These are phyloP conservation scores for Atta colombica DNA, from an alignment of 1,140 invertebrate species.

Conservation along the genomic window DNA sequence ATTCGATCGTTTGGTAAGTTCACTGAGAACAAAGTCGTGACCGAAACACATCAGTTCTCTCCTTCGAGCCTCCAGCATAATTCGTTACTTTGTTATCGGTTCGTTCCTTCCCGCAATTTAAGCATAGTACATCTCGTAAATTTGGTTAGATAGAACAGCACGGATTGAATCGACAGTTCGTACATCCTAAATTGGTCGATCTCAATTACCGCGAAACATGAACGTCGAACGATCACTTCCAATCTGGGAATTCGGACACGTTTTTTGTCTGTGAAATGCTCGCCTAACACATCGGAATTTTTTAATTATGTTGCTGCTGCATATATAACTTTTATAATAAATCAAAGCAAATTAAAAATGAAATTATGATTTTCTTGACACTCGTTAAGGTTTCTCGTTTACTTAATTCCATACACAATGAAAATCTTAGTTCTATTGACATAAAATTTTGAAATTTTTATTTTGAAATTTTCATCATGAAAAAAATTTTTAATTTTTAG, in stretches of 20 bases:
- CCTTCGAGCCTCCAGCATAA: background rate
- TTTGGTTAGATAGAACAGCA: constrained; percentile 31
- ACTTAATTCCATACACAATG: background rate
- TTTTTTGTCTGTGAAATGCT: constrained; percentile 17
- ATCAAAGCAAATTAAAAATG: background rate
- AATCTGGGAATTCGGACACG: constrained; percentile 1
- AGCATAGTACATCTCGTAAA: constrained; percentile 13
- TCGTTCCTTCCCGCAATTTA: constrained; percentile 27
- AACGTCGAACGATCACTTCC: constrained; percentile 12
- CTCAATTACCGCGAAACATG: constrained; percentile 15
- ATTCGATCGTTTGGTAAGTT: constrained; percentile 17
- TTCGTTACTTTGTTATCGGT: constrained; percentile 43
- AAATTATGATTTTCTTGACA: background rate
- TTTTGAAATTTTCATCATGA: background rate
- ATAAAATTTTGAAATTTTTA: constrained; percentile 30
- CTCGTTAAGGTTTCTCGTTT: background rate
- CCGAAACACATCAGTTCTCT: constrained; percentile 15
- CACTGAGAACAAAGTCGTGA: constrained; percentile 31
- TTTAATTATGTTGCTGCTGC: background rate
- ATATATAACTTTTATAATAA: constrained; percentile 7
- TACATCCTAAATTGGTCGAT: constrained; percentile 33
- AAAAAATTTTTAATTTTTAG: background rate
- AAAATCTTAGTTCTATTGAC: background rate
- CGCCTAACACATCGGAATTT: background rate
- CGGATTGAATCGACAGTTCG: constrained; percentile 17